phyloP scores from a whole-genome alignment of 2,888 invertebrate genomes.

The Hirtodrosophila confusa region DNA sequence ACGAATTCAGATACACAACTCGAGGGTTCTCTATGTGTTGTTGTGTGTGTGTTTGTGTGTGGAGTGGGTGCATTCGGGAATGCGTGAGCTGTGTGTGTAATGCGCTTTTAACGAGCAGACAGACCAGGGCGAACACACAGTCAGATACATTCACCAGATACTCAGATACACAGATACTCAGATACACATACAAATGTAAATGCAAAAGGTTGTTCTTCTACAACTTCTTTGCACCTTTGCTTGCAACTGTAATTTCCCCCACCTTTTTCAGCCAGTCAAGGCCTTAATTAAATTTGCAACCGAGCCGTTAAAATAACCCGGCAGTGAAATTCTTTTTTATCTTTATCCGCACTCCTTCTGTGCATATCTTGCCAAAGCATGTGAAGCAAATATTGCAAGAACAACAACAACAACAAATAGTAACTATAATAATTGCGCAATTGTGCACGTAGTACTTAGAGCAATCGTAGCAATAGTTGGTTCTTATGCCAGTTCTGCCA shows the following conservation, averaged over 20 bases:
- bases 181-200: constrained; percentile 15
- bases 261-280: constrained; percentile 17
- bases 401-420: no score
- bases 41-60: constrained; percentile 1
- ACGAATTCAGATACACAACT: constrained; percentile 25
- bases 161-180: constrained; percentile 9
- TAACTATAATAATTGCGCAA: constrained; percentile 56
- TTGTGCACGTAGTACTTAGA: constrained; percentile 41
- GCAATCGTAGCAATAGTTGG: constrained; percentile 12
- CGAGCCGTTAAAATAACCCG: constrained; percentile 65
- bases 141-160: constrained; percentile 8
- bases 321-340: constrained; percentile 43
- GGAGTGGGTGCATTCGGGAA: constrained; percentile 66
- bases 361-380: constrained; percentile 38
- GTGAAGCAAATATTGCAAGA: constrained; percentile 6
- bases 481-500: constrained; percentile 1
- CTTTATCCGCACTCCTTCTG: constrained; percentile 31
- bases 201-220: constrained; percentile 22
- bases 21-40: constrained; percentile 25
- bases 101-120: constrained; percentile 59
- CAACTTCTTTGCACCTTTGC: constrained; percentile 48
- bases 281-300: constrained; percentile 67
- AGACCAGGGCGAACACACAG: constrained; percentile 20
- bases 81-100: constrained; percentile 69
- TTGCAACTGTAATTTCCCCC: constrained; percentile 40